Conservation (phyloP, 2,113 vertebrate species). For the Eleginops maclovinus region DNA sequence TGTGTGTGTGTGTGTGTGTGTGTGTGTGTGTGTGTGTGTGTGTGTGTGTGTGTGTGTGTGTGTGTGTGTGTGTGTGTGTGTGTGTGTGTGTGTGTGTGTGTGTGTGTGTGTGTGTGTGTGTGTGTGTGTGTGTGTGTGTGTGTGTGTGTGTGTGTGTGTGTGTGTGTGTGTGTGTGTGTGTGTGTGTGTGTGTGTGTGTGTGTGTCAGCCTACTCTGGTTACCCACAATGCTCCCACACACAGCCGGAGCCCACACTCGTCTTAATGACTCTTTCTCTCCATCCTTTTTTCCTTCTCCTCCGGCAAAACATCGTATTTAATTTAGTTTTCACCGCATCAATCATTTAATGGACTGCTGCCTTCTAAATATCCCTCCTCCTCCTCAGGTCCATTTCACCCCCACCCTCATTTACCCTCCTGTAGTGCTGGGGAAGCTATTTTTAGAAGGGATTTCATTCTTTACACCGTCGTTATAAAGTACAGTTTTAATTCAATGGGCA, state of each 20-base stretch:
- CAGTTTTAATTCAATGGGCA: no score
- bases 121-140: not conserved
- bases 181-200: conserved; percentile 3
- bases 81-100: conserved; percentile 4
- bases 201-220: conserved; percentile 1
- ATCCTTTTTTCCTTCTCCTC: not conserved
- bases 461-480: no score
- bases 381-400: conserved; percentile 15
- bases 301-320: not conserved
- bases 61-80: not conserved
- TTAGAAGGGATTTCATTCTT: no score
- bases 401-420: no score
- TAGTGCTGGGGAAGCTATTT: no score
- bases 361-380: conserved; percentile 16
- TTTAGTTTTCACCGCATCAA: not conserved
- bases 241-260: not conserved
- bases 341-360: not conserved
- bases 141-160: not conserved
- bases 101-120: not conserved
- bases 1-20: not conserved
- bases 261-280: not conserved
- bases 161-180: not conserved
- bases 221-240: not conserved
- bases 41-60: not conserved
- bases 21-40: not conserved